These are phyloP conservation scores for Drosophila pseudoobscura DNA, from an alignment of 1,140 invertebrate species.

Conservation along the genomic window DNA sequence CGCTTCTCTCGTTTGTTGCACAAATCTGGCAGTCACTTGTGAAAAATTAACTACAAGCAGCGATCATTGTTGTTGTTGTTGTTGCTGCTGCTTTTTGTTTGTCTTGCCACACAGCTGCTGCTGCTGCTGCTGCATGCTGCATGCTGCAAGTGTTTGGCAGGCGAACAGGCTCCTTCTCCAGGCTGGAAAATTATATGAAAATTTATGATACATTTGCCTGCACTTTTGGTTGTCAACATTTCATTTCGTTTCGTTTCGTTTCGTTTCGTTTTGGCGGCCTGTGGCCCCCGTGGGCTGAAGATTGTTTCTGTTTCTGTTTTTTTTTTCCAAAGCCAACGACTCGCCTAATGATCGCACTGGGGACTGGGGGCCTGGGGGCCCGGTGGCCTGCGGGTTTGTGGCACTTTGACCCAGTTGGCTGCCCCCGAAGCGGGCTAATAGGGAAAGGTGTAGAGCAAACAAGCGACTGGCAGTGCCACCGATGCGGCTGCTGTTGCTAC, in stretches of 20 bases:
- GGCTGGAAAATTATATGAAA: slow-evolving; percentile 79
- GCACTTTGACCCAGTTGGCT: slow-evolving; percentile 50
- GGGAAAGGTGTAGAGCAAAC: slow-evolving; percentile 45
- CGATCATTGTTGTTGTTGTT: slow-evolving; percentile 67
- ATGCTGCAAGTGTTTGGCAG: slow-evolving; percentile 74
- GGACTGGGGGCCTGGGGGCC: slow-evolving; percentile 1
- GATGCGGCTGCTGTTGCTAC: slow-evolving; percentile 16
- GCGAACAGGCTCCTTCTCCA: slow-evolving; percentile 14
- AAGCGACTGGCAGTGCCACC: slow-evolving; percentile 24
- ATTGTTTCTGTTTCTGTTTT: slow-evolving; percentile 34
- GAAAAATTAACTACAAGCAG: slow-evolving; percentile 76
- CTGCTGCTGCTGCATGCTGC: slow-evolving; percentile 48
- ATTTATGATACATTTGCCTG: slow-evolving; percentile 80
- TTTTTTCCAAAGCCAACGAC: neutral
- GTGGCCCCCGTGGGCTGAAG: slow-evolving; percentile 49
- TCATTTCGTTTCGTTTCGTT: neutral
- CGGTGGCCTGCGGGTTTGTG: slow-evolving; percentile 12
- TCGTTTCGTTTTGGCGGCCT: no score
- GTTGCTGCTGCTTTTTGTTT: slow-evolving; percentile 55
- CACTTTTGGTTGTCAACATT: slow-evolving; percentile 75
- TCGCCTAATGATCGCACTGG: slow-evolving; percentile 39
- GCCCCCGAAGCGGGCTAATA: slow-evolving; percentile 43
- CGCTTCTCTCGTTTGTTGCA: slow-evolving; percentile 64
- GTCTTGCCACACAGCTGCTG: slow-evolving; percentile 22
- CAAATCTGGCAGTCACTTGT: slow-evolving; percentile 77